These are phyloP conservation scores for Virgularia gustaviana DNA, from an alignment of 92 coral and sea anemone genomes.

Conservation along the genomic window DNA sequence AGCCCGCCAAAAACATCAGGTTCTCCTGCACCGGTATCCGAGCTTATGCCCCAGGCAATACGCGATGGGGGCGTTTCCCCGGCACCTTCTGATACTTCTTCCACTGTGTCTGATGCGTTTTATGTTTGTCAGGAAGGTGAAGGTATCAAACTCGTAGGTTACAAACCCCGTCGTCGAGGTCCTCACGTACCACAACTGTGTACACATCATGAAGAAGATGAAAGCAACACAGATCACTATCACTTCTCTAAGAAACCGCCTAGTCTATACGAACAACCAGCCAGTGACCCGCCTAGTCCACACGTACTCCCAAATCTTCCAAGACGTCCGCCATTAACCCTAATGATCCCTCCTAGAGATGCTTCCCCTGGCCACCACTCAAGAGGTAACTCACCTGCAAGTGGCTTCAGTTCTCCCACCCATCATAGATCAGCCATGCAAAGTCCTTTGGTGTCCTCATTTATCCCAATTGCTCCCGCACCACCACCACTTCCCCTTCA, in stretches of 20 bases:
- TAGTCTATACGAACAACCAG: background rate
- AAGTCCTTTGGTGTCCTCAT: background rate
- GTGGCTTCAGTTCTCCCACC: too few species aligned
- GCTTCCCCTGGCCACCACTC: background rate
- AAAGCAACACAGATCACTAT: background rate
- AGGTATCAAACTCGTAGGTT: constrained; percentile 22
- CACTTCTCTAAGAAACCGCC: constrained; percentile 23
- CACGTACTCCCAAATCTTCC: background rate
- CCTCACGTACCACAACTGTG: background rate
- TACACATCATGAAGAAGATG: constrained; percentile 21
- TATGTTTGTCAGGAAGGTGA: constrained; percentile 22
- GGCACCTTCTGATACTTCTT: constrained; percentile 7
- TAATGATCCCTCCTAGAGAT: background rate
- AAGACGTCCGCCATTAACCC: background rate
- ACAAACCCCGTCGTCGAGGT: constrained; percentile 19
- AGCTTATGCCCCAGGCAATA: background rate
- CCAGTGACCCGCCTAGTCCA: background rate
- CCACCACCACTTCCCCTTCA: constrained; percentile 4
- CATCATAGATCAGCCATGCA: background rate
- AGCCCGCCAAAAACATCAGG: background rate
- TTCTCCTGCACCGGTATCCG: background rate
- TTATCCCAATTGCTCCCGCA: background rate
- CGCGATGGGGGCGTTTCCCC: background rate
- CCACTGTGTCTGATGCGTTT: constrained; percentile 5
- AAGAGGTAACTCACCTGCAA: too few species aligned